Percentiles rank a stretch among this genome's conserved stretches.
phyloP scores from a whole-genome alignment of 2,113 vertebrate species.

The Ariopsis seemanni region DNA sequence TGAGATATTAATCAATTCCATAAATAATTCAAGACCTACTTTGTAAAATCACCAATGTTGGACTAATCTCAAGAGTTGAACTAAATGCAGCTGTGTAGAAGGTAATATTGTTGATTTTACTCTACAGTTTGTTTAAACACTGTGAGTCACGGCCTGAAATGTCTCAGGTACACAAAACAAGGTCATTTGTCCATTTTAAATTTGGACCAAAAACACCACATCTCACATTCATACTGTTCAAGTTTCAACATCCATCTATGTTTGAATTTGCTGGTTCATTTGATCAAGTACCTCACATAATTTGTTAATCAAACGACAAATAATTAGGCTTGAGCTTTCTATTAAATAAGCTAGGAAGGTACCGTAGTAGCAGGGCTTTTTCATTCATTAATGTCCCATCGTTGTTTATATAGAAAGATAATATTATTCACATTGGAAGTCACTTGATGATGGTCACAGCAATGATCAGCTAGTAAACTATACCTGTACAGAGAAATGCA shows the following conservation, averaged over 20 bases:
- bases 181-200: constrained; percentile 2
- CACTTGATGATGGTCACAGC: background rate
- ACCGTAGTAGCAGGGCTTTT: background rate
- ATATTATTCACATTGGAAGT: background rate
- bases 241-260: background rate
- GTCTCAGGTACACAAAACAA: constrained; percentile 2
- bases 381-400: background rate
- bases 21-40: constrained; percentile 3
- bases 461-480: background rate
- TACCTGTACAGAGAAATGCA: background rate
- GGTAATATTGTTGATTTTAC: constrained; percentile 7
- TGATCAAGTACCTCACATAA: background rate
- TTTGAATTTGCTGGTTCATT: background rate
- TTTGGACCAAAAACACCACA: background rate
- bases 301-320: background rate
- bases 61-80: background rate
- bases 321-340: background rate
- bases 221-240: background rate
- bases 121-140: background rate
- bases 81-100: background rate
- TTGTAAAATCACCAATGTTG: background rate
- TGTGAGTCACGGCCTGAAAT: background rate
- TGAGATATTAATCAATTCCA: background rate
- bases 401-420: background rate
- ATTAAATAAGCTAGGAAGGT: background rate